A percentile compares a stretch with the other conserved stretches of the same genome.
Evolutionary conservation across 2,113 vertebrate species (phyloP).

Genomic region (Canis aureus): DNA sequence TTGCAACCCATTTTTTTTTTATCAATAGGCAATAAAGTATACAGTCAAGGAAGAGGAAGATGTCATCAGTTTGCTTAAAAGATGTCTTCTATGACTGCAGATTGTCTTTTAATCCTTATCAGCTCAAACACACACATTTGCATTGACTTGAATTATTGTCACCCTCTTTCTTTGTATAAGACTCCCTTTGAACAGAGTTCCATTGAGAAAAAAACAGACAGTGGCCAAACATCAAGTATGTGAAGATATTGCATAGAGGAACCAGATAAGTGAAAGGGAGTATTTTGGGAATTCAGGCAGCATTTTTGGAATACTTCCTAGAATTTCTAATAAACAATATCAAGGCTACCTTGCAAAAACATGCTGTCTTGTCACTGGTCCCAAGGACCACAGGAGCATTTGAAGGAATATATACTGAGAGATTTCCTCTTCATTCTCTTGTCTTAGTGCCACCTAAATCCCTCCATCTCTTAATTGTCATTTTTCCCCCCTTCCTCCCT

Average conservation of each 20-base stretch:
- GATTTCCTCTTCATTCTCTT: neutral
- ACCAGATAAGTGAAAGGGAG: neutral
- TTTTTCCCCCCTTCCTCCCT: neutral
- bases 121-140: neutral
- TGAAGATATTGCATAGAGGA: neutral
- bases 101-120: slow-evolving; percentile 53
- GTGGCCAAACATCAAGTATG: neutral
- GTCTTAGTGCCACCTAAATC: neutral
- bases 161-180: neutral
- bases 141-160: neutral
- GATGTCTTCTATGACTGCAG: neutral
- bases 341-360: neutral
- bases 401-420: neutral
- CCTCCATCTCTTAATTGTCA: neutral
- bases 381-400: neutral
- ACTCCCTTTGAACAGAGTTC: slow-evolving; percentile 33
- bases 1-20: slow-evolving; percentile 50
- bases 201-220: neutral
- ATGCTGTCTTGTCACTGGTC: neutral
- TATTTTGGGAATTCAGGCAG: neutral
- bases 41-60: slow-evolving; percentile 38
- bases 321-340: neutral
- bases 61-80: slow-evolving; percentile 53
- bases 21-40: slow-evolving; percentile 36
- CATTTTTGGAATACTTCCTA: slow-evolving; percentile 31